These are phyloP conservation scores for Scatophagus argus DNA, from an alignment of 2,113 vertebrate genomes.

Conservation along the genomic window DNA sequence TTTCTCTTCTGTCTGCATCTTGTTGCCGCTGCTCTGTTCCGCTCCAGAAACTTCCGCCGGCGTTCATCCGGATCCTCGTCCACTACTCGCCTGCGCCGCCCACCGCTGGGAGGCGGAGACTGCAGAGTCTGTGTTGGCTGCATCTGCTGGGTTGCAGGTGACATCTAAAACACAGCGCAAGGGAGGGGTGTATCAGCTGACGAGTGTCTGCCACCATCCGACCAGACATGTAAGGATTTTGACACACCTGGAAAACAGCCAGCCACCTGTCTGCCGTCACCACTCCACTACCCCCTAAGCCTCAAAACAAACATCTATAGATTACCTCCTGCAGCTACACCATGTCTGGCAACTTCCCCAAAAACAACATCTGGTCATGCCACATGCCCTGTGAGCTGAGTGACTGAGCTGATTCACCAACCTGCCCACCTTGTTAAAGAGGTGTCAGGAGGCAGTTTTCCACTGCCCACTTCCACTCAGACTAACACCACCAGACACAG, in stretches of 20 bases:
- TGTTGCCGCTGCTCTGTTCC: constrained; percentile 96
- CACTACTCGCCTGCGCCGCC: constrained; percentile 93
- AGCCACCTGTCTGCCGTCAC: constrained; percentile 70
- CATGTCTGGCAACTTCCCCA: constrained; percentile 72
- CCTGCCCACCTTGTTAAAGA: constrained; percentile 81
- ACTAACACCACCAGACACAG: constrained; percentile 71
- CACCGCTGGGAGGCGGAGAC: constrained; percentile 91
- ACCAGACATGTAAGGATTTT: constrained; percentile 28
- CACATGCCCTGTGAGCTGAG: constrained; percentile 59
- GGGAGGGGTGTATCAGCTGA: constrained; percentile 11
- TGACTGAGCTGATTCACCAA: constrained; percentile 79
- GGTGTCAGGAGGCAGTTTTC: constrained; percentile 83
- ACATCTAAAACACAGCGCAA: constrained; percentile 85
- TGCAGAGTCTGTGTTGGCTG: constrained; percentile 97
- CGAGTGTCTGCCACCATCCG: constrained; percentile 30
- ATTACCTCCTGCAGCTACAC: constrained; percentile 66
- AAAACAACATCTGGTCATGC: constrained; percentile 81
- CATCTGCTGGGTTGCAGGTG: constrained; percentile 97
- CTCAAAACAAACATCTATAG: constrained; percentile 67
- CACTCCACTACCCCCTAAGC: constrained; percentile 21
- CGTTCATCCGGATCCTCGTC: constrained; percentile 98
- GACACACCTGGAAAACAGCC: constrained; percentile 62
- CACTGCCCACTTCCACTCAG: constrained; percentile 81
- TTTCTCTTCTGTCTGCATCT: constrained; percentile 99
- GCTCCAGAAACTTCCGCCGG: constrained; percentile 97